Base-by-base conservation (phyloP, 1,140 invertebrate species). In the Orussus abietinus region DNA sequence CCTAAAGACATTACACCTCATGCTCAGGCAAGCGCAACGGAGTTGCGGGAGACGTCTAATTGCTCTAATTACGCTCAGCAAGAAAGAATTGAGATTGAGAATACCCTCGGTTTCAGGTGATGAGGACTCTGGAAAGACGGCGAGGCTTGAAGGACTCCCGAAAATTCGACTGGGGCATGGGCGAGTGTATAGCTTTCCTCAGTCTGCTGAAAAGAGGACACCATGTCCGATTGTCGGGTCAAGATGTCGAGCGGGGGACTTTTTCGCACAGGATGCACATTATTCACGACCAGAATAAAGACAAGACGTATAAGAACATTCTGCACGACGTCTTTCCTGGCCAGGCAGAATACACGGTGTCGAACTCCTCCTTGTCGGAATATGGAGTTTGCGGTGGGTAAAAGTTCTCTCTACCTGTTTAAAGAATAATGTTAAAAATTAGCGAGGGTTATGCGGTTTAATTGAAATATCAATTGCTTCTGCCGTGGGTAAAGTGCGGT, bases 171-270 rank as follows among this genome's bases (percentile, higher is more conserved):
- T 96, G 90, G 90, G 84, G 88, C 1, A 76, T 92, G 53, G 90
- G 80, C 7, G 92, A 96, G 63, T 81, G 85, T 3, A 66, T 94
- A 20, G 90, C 90, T 2, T 90, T 87, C 61, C 86, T 85, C n/a
- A 85, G 85, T 57, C 54, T 85, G 60, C 51, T 86, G 50, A 77
- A 84, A 52, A 84, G 78, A 37, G 72, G 75, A 2, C 67, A 77
- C 31, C 76, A 76, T 42, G 76, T 82, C 5, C 60, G 79, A 33
- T 69, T 93, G 1, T 86, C 85, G 48, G 91, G 92, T 1, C 84
- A 95, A 63, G 90, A 95, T 63, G 87, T 90, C 0, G 89, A 93
- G 61, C 74, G 91, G 51, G 91, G 90, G 20, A 93, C 90, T 9
- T 92, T 93, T 75, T 76, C 76, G 0, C 77, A 80, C 45, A 81